Evolutionary conservation across 2,888 invertebrate species (phyloP).

Genomic region (Drosophila putrida): DNA sequence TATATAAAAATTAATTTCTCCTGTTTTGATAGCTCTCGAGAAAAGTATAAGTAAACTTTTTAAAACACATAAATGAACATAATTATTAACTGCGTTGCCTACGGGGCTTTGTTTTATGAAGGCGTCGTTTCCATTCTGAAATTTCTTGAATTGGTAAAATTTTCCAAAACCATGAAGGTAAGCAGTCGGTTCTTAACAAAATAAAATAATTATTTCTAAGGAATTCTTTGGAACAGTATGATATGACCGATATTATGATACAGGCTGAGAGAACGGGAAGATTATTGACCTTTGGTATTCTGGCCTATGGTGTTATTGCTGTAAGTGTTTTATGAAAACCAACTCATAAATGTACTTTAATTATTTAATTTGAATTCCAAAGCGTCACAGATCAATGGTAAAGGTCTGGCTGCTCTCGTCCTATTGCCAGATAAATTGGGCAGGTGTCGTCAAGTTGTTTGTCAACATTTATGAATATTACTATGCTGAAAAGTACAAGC

Average conservation of each 20-base stretch:
- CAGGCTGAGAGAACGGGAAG: constrained; percentile 7
- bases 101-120: constrained; percentile 38
- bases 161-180: constrained; percentile 27
- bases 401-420: constrained; percentile 33
- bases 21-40: background rate
- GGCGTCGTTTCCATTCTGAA: constrained; percentile 7
- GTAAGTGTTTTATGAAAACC: constrained; percentile 21
- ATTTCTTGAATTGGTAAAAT: constrained; percentile 12
- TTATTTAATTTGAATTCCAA: no score
- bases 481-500: constrained; percentile 5
- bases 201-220: background rate
- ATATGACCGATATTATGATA: constrained; percentile 14
- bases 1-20: background rate
- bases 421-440: constrained; percentile 38
- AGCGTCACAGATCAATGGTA: constrained; percentile 25
- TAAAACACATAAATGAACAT: constrained; percentile 24
- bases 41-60: background rate
- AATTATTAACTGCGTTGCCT: constrained; percentile 13
- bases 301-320: constrained; percentile 34
- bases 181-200: background rate
- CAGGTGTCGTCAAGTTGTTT: background rate
- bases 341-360: background rate
- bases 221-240: constrained; percentile 1
- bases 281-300: constrained; percentile 16
- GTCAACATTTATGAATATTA: constrained; percentile 9